phyloP scores from a whole-genome alignment of 1,140 invertebrate genomes.

The Drosophila arizonae region DNA sequence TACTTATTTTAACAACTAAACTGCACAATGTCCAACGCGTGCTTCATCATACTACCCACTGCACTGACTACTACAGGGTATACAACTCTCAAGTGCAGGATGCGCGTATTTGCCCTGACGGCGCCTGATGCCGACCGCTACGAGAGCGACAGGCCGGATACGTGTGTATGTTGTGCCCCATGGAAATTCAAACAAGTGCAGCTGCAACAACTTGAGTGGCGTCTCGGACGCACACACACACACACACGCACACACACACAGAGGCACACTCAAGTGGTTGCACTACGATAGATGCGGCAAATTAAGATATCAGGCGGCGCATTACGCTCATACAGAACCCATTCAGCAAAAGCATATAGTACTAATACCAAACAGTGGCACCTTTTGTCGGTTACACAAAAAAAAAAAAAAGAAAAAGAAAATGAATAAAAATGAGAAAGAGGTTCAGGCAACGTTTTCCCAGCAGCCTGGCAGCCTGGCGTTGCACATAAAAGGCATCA shows the following conservation, averaged over 20 bases:
- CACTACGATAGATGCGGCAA: constrained; percentile 64
- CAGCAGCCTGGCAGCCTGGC: constrained; percentile 28
- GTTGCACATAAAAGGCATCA: constrained; percentile 73
- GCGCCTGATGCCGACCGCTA: constrained; percentile 51
- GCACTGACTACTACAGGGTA: constrained; percentile 6
- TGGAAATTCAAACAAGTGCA: constrained; percentile 78
- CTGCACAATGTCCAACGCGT: too few relatives aligned
- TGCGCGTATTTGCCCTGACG: constrained; percentile 59
- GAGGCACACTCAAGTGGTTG: constrained; percentile 39
- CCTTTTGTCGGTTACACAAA: constrained; percentile 45
- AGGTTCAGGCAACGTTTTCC: constrained; percentile 6
- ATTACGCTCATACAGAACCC: constrained; percentile 55
- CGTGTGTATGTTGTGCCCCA: constrained; percentile 44
- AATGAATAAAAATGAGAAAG: constrained; percentile 28
- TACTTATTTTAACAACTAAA: too few relatives aligned
- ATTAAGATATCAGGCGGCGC: constrained; percentile 77
- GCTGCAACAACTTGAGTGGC: constrained; percentile 58
- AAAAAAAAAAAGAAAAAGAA: constrained; percentile 27
- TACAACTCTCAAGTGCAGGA: constrained; percentile 67
- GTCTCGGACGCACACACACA: constrained; percentile 20
- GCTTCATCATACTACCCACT: neutral
- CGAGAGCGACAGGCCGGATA: constrained; percentile 46
- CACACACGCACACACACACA: neutral
- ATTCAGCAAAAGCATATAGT: constrained; percentile 42
- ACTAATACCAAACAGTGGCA: constrained; percentile 53